These are phyloP conservation scores for Dicentrarchus labrax DNA, from an alignment of 2,113 vertebrate species.

Conservation along the genomic window DNA sequence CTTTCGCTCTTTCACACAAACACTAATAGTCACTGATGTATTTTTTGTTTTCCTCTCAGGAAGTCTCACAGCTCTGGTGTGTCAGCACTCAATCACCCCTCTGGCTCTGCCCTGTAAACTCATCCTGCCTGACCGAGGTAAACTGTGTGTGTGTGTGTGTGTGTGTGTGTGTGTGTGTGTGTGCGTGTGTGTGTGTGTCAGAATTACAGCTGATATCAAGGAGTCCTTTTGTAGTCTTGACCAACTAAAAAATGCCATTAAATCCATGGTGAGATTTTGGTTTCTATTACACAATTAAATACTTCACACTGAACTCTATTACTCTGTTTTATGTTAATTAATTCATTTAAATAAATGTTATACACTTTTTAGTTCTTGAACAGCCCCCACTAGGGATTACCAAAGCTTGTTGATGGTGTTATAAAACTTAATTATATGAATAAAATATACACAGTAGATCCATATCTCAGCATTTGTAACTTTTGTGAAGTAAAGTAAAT, in stretches of 20 bases:
- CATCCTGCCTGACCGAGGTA: slow-evolving; percentile 95
- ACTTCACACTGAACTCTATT: too few relatives aligned
- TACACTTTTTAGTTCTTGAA: too few relatives aligned
- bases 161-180: slow-evolving; percentile 11
- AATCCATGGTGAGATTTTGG: not conserved
- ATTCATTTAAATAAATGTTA: too few relatives aligned
- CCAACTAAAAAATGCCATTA: not conserved
- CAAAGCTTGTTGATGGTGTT: too few relatives aligned
- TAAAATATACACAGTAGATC: too few relatives aligned
- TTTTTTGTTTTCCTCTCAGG: slow-evolving; percentile 79
- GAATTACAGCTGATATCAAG: not conserved
- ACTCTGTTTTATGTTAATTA: too few relatives aligned
- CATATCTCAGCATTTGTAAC: too few relatives aligned
- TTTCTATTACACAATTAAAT: too few relatives aligned
- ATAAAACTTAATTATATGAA: too few relatives aligned
- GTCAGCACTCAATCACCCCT: slow-evolving; percentile 96
- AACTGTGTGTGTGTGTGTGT: not conserved
- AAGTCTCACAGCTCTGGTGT: slow-evolving; percentile 95
- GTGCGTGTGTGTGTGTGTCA: not conserved
- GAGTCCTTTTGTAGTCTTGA: not conserved
- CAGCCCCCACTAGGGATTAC: too few relatives aligned
- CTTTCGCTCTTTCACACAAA: not conserved
- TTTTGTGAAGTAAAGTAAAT: too few relatives aligned
- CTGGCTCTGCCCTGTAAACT: slow-evolving; percentile 95
- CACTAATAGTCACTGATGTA: not conserved